Base-by-base conservation (phyloP, 2,888 invertebrate species). In the Andrena flavipes region DNA sequence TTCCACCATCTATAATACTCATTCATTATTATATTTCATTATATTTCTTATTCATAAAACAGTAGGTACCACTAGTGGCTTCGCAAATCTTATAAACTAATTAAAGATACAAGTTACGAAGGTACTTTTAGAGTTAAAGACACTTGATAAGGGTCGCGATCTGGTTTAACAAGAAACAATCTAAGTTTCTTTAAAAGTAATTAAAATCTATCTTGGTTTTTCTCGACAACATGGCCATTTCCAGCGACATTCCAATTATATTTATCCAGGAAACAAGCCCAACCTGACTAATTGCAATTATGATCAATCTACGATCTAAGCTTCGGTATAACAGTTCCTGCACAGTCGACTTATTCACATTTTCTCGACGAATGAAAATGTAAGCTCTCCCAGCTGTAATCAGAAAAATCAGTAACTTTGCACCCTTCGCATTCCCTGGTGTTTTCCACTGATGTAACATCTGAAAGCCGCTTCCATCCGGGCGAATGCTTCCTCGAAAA, bases 41-140 rank as follows among this genome's bases (percentile, higher is more conserved):
- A 42, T 13, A 42, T 13, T 42, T 42, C 13, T 16, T 5, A 42
- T 42, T 16, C 4, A 42, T 42, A 42, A 42, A 16, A 16, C 42
- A 42, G 13, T 35, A 54, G 23, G 33, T 2, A 6, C n/a, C 59
- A 7, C 30, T 30, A 56, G 51, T 56, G 13, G 35, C 65, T 63
- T 48, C 7, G 54, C 26, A 23, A 8, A 64, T 49, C 7, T 26
- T 10, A 10, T 64, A n/a, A 3, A 67, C 20, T 73, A 67, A 67
- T 73, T 73, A 73, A 73, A 73, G 42, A 23, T 42, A 35, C 56
- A 56, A 73, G 35, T 73, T 56, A 51, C 64, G 33, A 33, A n/a
- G 33, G 33, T 35, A 72, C 35, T 35, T 29, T 13, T 51, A 29
- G 35, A 29, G 20, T 65, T 29, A 20, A 54, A 29, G 54, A 10